Evolutionary conservation across 2,113 vertebrate genomes (phyloP).

Genomic region (Balaeniceps rex): DNA sequence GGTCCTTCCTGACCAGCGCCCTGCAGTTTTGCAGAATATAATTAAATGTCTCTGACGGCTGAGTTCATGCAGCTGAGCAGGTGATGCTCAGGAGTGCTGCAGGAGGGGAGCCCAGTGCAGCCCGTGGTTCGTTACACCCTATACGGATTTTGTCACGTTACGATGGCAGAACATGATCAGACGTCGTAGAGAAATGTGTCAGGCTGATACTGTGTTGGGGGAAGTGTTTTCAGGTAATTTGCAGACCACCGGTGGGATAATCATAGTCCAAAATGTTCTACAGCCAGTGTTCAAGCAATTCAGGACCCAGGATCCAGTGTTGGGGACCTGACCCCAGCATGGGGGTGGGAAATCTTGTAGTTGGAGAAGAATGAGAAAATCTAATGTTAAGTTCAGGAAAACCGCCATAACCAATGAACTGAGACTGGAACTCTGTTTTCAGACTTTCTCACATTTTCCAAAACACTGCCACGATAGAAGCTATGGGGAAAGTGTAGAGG

Average conservation of each 20-base stretch:
- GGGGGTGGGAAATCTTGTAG: background rate
- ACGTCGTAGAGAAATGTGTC: background rate
- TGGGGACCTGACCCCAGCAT: background rate
- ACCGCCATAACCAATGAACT: rapidly evolving
- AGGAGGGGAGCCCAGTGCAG: background rate
- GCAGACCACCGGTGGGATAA: too few species aligned
- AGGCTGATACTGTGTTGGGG: background rate
- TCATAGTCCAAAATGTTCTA: background rate
- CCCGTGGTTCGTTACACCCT: background rate
- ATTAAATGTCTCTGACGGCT: background rate
- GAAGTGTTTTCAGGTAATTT: background rate
- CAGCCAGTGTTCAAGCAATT: background rate
- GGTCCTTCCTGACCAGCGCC: background rate
- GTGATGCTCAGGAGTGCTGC: background rate
- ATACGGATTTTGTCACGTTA: rapidly evolving
- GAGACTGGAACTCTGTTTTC: background rate
- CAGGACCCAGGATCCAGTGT: background rate
- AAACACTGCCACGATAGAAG: background rate
- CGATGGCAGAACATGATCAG: rapidly evolving
- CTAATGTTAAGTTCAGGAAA: background rate
- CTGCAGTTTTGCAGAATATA: background rate
- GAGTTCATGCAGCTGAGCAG: background rate
- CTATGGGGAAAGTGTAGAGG: background rate
- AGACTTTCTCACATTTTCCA: background rate
- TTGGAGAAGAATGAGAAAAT: background rate